Conservation (phyloP, 2,113 vertebrate genomes). For the Chaetops frenatus region DNA sequence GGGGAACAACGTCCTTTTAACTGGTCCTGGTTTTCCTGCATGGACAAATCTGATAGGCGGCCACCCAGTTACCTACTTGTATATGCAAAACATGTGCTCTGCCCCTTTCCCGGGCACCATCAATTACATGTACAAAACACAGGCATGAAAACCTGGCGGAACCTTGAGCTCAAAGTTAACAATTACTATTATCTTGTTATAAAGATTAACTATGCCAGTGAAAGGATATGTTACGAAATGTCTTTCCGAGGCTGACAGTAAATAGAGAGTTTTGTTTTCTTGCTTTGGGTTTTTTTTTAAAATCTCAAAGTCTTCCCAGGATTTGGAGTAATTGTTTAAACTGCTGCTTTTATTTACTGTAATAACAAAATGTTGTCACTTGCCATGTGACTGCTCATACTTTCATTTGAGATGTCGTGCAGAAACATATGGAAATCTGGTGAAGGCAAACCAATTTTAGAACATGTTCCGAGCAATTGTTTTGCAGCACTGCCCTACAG, state of each 20-base stretch:
- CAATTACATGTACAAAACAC: not conserved
- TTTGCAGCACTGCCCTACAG: slow-evolving; percentile 73
- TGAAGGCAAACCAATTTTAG: slow-evolving; percentile 75
- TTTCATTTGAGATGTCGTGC: slow-evolving; percentile 48
- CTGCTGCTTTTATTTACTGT: slow-evolving; percentile 39
- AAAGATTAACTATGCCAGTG: slow-evolving; percentile 15
- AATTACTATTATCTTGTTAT: slow-evolving; percentile 19
- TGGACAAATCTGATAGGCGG: not conserved
- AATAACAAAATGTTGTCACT: slow-evolving; percentile 20
- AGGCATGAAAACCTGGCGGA: slow-evolving; percentile 13
- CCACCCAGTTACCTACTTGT: not conserved
- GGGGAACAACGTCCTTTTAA: not conserved
- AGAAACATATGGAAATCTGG: slow-evolving; percentile 47
- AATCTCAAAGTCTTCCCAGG: not conserved
- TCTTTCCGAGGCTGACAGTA: not conserved
- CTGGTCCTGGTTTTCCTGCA: not conserved
- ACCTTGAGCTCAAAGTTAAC: slow-evolving; percentile 9
- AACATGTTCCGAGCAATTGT: slow-evolving; percentile 66
- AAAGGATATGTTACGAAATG: slow-evolving; percentile 27
- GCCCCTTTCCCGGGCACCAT: not conserved
- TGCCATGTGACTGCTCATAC: slow-evolving; percentile 26
- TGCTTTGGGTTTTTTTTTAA: not conserved
- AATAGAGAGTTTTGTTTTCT: not conserved
- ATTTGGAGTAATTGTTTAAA: slow-evolving; percentile 15
- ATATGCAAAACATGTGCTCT: not conserved